Evolutionary conservation across 2,888 invertebrate genomes (phyloP), one percentile per base, ranked within the genome.

Genomic region (Cryptus viduatorius): DNA sequence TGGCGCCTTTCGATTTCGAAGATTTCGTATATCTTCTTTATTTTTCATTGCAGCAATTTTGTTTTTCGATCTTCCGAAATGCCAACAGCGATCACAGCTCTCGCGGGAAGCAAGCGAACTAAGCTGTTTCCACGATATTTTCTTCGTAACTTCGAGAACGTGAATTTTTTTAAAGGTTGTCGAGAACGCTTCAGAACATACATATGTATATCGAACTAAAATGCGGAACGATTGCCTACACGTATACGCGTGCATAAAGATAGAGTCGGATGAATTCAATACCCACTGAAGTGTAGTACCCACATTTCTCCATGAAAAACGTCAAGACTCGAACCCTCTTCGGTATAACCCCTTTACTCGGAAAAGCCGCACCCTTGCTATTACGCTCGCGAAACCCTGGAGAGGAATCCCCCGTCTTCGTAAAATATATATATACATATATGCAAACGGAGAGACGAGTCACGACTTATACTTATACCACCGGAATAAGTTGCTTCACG

Each of bases 121-220:
- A 31, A 42, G 67, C 19, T 80, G 80, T 59, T 73, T 59, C 37
- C 69, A 75, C 81, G 42, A 24, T 69, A 75, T 81, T 64, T 81
- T 56, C 8, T n/a, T 10, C n/a, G 29, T n/a, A 19, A 31, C 3
- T 2, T 24, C 56, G 24, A 0, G 56, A 12, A 61, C 61, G 31
- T 14, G 29, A 14, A 37, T 7, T 37, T 37, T 10, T n/a, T 31
- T 61, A 8, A 10, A n/a, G 4, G 68, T 46, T 73, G 29, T 29
- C 14, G 12, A 61, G 78, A 73, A 68, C 73, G 50, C 61, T 31
- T 29, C 61, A 44, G 29, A 53, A 29, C n/a, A 29, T 19, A 50
- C 44, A 48, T 42, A 61, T 24, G n/a, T n/a, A 24, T 48, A 59
- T 68, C 78, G 53, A 68, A 48, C 50, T 10, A 65, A 67, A 67